A percentile compares a stretch with the other conserved stretches of the same genome.
These are phyloP conservation scores for Nomada fucata DNA, from an alignment of 2,888 invertebrate species.

Conservation along the genomic window DNA sequence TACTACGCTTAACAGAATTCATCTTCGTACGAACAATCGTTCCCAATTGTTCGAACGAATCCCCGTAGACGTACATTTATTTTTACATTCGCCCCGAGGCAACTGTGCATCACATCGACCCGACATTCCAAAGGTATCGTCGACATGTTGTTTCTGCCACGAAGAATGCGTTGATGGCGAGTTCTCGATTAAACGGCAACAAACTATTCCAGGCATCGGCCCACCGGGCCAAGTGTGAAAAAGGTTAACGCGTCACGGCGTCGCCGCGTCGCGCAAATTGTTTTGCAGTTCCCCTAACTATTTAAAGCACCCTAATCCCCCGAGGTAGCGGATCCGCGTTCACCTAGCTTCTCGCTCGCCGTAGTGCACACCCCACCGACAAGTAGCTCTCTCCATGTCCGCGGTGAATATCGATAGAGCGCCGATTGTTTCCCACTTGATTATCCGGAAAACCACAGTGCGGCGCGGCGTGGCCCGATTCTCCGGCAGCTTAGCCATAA, in stretches of 20 bases:
- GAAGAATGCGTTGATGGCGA: conserved; percentile 39
- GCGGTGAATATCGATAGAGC: conserved; percentile 73
- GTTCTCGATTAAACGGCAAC: conserved; percentile 60
- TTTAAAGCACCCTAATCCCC: conserved; percentile 68
- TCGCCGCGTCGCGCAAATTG: conserved; percentile 58
- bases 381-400: conserved; percentile 61
- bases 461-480: conserved; percentile 67
- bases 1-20: no score
- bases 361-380: conserved; percentile 58
- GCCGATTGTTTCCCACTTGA: conserved; percentile 77
- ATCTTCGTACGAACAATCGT: no score
- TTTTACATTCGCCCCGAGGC: no score
- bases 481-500: conserved; percentile 67
- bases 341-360: conserved; percentile 9
- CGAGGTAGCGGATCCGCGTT: conserved; percentile 32
- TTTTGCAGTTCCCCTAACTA: conserved; percentile 74
- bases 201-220: conserved; percentile 60
- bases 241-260: conserved; percentile 57
- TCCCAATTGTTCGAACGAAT: no score
- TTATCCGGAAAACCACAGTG: conserved; percentile 77
- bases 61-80: no score
- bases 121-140: not conserved
- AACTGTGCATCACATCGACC: not conserved
- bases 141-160: not conserved
- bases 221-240: conserved; percentile 62